A percentile compares a stretch with the other conserved stretches of the same genome.
These are phyloP conservation scores for Oreochromis aureus DNA, from an alignment of 2,113 vertebrate species.

Conservation along the genomic window DNA sequence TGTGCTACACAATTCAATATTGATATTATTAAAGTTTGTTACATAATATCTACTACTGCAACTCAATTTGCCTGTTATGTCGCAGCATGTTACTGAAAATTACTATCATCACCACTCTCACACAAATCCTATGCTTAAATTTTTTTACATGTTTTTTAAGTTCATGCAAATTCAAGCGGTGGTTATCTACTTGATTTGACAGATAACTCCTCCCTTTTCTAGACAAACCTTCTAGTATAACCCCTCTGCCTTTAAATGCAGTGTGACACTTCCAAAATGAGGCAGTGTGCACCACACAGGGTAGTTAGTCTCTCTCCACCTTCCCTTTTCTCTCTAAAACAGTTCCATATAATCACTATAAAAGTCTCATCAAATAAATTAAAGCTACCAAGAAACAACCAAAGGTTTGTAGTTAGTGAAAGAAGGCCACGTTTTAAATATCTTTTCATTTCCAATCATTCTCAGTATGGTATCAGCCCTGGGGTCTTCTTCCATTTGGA, in stretches of 20 bases:
- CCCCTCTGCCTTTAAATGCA: background rate
- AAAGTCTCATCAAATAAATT: background rate
- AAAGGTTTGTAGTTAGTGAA: background rate
- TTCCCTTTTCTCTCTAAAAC: background rate
- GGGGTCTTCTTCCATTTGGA: background rate
- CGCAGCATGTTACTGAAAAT: too few species aligned
- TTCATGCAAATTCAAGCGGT: background rate
- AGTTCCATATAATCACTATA: background rate
- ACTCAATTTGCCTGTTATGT: background rate
- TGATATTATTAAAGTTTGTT: background rate
- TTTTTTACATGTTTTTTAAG: background rate
- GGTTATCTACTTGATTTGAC: background rate
- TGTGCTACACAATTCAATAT: background rate
- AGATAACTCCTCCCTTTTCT: background rate
- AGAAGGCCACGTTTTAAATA: background rate
- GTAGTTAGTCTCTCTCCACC: background rate
- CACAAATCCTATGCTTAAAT: rapidly evolving
- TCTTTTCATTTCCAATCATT: background rate
- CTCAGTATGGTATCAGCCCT: background rate
- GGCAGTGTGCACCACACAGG: background rate
- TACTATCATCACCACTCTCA: background rate
- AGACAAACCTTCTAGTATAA: background rate
- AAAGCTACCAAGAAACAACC: background rate
- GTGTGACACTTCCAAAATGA: background rate
- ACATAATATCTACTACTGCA: background rate